Percentiles rank a stretch among this genome's conserved stretches.
Evolutionary conservation across 2,888 invertebrate genomes (phyloP).

Genomic region (Epirrhoe alternata): DNA sequence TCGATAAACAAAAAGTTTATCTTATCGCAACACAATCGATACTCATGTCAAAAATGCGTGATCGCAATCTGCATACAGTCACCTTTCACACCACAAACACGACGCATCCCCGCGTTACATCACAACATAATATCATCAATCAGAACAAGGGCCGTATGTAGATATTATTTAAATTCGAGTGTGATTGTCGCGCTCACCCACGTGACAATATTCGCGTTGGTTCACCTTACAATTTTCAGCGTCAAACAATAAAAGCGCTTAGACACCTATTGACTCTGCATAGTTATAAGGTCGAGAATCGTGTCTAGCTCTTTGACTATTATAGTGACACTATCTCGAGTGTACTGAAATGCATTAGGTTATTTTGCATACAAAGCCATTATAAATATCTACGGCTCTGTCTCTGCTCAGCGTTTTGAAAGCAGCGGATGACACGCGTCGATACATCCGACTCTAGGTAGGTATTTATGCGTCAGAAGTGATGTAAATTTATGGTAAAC

Average conservation of each 20-base stretch:
- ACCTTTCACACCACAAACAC: slow-evolving; percentile 75
- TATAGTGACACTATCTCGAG: slow-evolving; percentile 64
- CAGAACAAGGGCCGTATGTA: slow-evolving; percentile 70
- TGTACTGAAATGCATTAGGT: slow-evolving; percentile 72
- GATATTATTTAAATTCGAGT: slow-evolving; percentile 70
- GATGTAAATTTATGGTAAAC: slow-evolving; percentile 79
- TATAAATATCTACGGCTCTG: slow-evolving; percentile 80
- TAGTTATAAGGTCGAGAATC: slow-evolving; percentile 66
- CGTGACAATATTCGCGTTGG: slow-evolving; percentile 54
- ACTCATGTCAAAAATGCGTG: slow-evolving; percentile 71
- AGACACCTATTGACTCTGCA: slow-evolving; percentile 54
- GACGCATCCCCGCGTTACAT: slow-evolving; percentile 65
- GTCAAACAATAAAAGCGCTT: slow-evolving; percentile 54
- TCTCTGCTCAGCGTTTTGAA: slow-evolving; percentile 71
- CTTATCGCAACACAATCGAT: slow-evolving; percentile 54
- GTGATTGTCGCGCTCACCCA: slow-evolving; percentile 68
- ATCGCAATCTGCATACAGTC: slow-evolving; percentile 79
- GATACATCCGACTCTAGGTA: slow-evolving; percentile 61
- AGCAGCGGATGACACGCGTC: slow-evolving; percentile 76
- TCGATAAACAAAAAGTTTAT: slow-evolving; percentile 62
- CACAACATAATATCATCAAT: slow-evolving; percentile 71
- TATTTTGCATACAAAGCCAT: slow-evolving; percentile 83
- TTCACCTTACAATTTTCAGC: slow-evolving; percentile 51
- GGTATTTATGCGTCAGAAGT: slow-evolving; percentile 65
- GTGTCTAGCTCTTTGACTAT: slow-evolving; percentile 54